Evolutionary conservation across 2,113 vertebrate genomes (phyloP), one percentile per base, ranked within the genome.

Genomic region (Corythornis cristatus): DNA sequence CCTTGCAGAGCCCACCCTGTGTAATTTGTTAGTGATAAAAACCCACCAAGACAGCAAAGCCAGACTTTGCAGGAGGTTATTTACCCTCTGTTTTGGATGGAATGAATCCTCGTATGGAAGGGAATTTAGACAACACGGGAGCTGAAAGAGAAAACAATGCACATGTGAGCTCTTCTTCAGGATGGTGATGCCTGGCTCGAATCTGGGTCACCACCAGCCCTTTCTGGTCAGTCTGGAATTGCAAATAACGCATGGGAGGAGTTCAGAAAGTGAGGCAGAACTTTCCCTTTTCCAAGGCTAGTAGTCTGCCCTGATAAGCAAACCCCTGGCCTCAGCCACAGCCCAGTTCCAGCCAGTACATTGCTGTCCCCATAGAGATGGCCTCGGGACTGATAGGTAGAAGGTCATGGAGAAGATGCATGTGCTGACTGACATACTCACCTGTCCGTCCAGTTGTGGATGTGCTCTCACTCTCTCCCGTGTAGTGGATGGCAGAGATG

Each of bases 401-500:
- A 15, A 51, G 35, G 5, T 8, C 2, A 0, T 5, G 37, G n/a
- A 7, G 42, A 11, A 19, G 5, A 1, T 1, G 12, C 53, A 12
- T 0, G 0, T 8, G 2, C 42, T 53, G 40, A 22, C 7, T 1
- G 62, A 4, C 0, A 7, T 74, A 83, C 96, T 96, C 87, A 99
- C 98, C 97, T 4, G 99, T 99, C 87, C 97, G 97, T 17, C 98
- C 98, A 0, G 97, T 98, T 4, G 97, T 93, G 26, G 98, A 96
- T 0, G 83, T 95, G 15, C 97, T 98, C 77, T 97, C 94, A 1
- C 99, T 99, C 79, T 99, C 98, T 57, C 98, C 98, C 8, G 95
- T 97, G 80, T 95, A 94, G 35, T 99, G 98, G 96, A 99, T 88
- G 0, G 99, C 98, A 2, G 98, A 98, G 80, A 99, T 91, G 22